Conservation (phyloP, 2,888 invertebrate genomes). For the Cryptocephalus moraei region DNA sequence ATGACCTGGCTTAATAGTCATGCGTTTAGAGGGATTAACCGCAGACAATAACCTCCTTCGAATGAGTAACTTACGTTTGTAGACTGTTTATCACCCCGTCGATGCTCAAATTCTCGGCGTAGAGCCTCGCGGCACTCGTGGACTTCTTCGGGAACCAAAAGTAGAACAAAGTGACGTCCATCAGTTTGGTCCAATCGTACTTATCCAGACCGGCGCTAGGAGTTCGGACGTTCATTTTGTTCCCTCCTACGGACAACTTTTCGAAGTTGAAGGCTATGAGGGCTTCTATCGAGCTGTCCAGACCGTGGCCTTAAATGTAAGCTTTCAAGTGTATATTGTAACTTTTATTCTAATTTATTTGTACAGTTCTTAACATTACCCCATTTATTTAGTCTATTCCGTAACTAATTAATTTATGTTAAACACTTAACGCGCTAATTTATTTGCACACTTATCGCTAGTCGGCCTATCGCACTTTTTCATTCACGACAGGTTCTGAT, state of each 20-base stretch:
- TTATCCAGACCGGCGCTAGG: constrained; percentile 55
- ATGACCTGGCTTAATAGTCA: too few species aligned
- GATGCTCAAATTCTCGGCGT: constrained; percentile 47
- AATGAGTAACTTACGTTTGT: constrained; percentile 11
- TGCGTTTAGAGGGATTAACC: too few species aligned
- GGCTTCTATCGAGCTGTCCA: constrained; percentile 69
- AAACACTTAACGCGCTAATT: too few species aligned
- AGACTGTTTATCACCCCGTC: constrained; percentile 8
- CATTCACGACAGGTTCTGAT: too few species aligned
- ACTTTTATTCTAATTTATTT: too few species aligned
- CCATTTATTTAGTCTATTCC: too few species aligned
- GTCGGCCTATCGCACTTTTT: too few species aligned
- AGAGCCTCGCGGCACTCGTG: constrained; percentile 61
- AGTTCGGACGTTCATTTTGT: constrained; percentile 36
- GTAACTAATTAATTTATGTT: too few species aligned
- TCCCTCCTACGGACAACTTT: constrained; percentile 71
- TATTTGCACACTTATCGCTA: too few species aligned
- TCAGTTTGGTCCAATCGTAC: constrained; percentile 55
- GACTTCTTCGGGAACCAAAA: constrained; percentile 58
- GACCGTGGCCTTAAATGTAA: constrained; percentile 45
- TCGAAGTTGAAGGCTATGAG: constrained; percentile 82
- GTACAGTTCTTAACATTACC: too few species aligned
- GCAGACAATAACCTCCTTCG: too few species aligned
- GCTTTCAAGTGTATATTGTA: background rate
- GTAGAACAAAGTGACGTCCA: constrained; percentile 72